Evolutionary conservation across 2,113 vertebrate species (phyloP), one percentile per base, ranked within the genome.

Genomic region (Camelus dromedarius): DNA sequence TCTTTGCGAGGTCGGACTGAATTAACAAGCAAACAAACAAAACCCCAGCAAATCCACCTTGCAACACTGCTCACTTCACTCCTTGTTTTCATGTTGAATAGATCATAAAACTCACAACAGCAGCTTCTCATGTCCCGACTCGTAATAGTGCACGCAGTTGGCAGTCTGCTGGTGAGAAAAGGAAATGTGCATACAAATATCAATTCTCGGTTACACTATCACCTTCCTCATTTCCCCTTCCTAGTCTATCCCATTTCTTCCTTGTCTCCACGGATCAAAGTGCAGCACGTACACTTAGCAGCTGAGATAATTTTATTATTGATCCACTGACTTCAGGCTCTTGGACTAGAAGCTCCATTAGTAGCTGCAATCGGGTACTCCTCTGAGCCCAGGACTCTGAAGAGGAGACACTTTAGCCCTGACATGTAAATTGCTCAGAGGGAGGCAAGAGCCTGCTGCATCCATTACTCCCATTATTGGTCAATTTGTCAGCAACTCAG

Each of bases 391-490:
- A 19, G 35, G 67, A 89, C 46, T 97, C 42, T 54, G 32, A 15
- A 97, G 73, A 97, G 67, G 46, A 95, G 35, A 86, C 69, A 93
- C 62, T 98, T 97, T 89, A 95, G 88, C 54, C 16, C 52, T 98
- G 97, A 97, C 95, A 95, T 91, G 70, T 97, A 98, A 98, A 98
- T 97, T 98, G 89, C 89, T 83, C 54, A 93, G 52, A 32, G 5
- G 58, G 42, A 94, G 77, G 46, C 54, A 97, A 94, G 96, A 97
- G 81, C 95, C 85, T 81, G 24, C 30, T 90, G 62, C 46, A 97
- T 98, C 97, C 96, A 98, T 97, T 98, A 98, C n/a, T 76, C 20
- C 92, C 60, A 89, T 98, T 98, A 98, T 89, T 89, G 97, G 82
- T 8, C 94, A 96, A 97, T 98, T 98, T 98, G 26, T 98, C 98